phyloP scores from a whole-genome alignment of 2,113 vertebrate species.

The Oryzias curvinotus region DNA sequence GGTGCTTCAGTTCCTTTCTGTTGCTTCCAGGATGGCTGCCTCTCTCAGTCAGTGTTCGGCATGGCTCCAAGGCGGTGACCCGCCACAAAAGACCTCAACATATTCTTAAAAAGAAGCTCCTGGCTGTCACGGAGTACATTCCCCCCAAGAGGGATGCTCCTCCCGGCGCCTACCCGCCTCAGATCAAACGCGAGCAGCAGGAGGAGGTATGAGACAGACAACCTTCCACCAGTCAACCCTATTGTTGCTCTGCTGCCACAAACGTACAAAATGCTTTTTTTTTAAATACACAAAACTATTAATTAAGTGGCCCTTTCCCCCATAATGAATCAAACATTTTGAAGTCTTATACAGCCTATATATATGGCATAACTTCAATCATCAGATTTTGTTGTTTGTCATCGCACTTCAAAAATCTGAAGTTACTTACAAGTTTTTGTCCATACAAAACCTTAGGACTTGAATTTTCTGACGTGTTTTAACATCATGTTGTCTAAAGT shows the following conservation, averaged over 20 bases:
- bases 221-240: not conserved
- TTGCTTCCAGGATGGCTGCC: slow-evolving; percentile 82
- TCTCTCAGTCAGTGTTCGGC: slow-evolving; percentile 77
- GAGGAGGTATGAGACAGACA: slow-evolving; percentile 76
- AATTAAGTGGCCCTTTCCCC: too few species aligned
- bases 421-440: too few species aligned
- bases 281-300: too few species aligned
- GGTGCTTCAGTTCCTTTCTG: not conserved
- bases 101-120: slow-evolving; percentile 85
- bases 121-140: slow-evolving; percentile 88
- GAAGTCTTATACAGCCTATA: too few species aligned
- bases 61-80: slow-evolving; percentile 90
- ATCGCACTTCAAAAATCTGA: too few species aligned
- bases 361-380: too few species aligned
- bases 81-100: slow-evolving; percentile 87
- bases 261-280: too few species aligned
- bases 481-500: too few species aligned
- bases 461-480: too few species aligned
- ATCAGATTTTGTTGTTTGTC: too few species aligned
- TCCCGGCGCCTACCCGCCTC: slow-evolving; percentile 66
- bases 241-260: not conserved
- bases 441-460: too few species aligned
- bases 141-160: slow-evolving; percentile 72
- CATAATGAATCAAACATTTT: too few species aligned
- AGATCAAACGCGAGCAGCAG: slow-evolving; percentile 44